Evolutionary conservation across 2,888 invertebrate genomes (phyloP).

Genomic region (Graphium colonna): DNA sequence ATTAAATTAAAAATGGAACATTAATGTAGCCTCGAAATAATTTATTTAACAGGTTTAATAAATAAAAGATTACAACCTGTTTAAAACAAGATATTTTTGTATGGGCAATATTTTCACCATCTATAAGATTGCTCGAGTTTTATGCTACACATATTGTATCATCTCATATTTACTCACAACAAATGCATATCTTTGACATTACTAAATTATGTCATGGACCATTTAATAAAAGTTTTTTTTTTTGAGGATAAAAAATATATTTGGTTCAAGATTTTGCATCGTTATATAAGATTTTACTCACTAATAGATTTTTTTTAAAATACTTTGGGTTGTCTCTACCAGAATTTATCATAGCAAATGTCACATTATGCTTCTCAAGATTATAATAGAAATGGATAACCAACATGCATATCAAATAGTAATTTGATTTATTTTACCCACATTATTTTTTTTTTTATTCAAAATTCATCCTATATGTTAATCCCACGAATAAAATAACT

Average conservation of each 20-base stretch:
- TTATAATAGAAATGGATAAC: no score
- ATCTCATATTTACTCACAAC: conserved; percentile 36
- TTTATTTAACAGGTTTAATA: conserved; percentile 3
- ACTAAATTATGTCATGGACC: conserved; percentile 36
- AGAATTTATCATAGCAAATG: no score
- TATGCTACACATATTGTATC: not conserved
- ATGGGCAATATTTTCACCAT: conserved; percentile 1
- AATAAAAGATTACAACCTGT: not conserved
- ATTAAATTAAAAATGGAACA: conserved; percentile 34
- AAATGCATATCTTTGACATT: conserved; percentile 36
- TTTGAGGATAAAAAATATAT: conserved; percentile 23
- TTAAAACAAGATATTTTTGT: conserved; percentile 26
- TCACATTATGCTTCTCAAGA: no score
- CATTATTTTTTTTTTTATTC: no score
- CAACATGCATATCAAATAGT: no score
- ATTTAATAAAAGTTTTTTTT: conserved; percentile 35
- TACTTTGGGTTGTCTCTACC: no score
- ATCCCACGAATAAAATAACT: no score
- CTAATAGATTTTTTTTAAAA: no score
- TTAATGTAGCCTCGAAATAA: conserved; percentile 38
- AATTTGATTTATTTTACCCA: no score
- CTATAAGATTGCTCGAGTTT: not conserved
- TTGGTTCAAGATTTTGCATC: no score
- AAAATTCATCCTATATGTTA: no score
- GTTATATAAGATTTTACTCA: no score